Percentiles rank a stretch among this genome's conserved stretches.
Evolutionary conservation across 1,140 invertebrate genomes (phyloP).

Genomic region (Battus philenor): DNA sequence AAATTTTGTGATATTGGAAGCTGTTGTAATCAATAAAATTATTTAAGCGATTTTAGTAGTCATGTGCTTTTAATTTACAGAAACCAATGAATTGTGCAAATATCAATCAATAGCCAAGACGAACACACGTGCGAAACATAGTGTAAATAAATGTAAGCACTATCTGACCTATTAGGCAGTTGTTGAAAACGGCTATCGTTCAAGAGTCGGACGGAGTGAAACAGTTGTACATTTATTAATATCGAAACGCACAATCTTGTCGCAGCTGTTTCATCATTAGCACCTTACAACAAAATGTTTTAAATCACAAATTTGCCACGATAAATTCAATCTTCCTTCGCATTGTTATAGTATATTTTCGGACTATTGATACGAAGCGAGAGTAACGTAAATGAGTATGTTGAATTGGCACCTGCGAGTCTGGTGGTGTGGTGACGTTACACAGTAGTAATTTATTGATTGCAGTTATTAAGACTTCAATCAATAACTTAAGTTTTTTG

Average conservation of each 20-base stretch:
- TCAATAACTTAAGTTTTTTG: too few species aligned
- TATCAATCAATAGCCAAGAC: too few species aligned
- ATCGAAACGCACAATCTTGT: conserved; percentile 12
- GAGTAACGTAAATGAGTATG: conserved; percentile 3
- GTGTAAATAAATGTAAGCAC: conserved; percentile 1
- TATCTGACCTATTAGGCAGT: conserved; percentile 15
- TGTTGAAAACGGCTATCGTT: conserved; percentile 14
- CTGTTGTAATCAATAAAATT: too few species aligned
- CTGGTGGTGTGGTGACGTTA: conserved; percentile 36
- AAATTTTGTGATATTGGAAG: too few species aligned
- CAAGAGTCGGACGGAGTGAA: conserved; percentile 8
- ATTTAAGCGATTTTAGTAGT: too few species aligned
- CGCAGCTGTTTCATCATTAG: conserved; percentile 11
- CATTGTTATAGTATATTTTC: neutral
- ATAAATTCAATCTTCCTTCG: conserved; percentile 20
- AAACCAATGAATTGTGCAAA: too few species aligned
- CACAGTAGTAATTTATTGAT: conserved; percentile 23
- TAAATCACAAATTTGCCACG: neutral
- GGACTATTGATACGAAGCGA: neutral
- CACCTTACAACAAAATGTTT: conserved; percentile 3
- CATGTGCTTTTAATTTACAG: too few species aligned
- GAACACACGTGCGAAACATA: too few species aligned
- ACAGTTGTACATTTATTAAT: conserved; percentile 11
- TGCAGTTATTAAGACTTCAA: conserved; percentile 24
- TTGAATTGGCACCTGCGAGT: conserved; percentile 32